Evolutionary conservation across 2,888 invertebrate species (phyloP).

Genomic region (Synergus itoensis): DNA sequence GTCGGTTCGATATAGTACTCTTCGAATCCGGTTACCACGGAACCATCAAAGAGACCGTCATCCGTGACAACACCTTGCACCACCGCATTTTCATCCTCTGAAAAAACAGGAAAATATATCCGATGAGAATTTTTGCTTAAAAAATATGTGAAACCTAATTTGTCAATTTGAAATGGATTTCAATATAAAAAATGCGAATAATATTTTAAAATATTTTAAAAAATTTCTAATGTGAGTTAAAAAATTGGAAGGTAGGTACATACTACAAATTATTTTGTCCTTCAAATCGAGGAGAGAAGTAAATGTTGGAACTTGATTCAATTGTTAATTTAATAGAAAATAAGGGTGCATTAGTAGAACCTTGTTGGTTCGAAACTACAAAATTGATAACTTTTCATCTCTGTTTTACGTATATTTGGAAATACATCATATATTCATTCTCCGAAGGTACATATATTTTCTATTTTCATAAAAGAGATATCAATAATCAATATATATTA

Average conservation of each 20-base stretch:
- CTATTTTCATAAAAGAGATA: neutral
- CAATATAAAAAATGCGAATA: neutral
- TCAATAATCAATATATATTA: neutral
- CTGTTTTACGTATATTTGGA: no score
- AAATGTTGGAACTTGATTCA: no score
- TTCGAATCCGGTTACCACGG: conserved; percentile 87
- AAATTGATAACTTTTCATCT: no score
- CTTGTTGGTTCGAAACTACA: no score
- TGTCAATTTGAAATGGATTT: neutral
- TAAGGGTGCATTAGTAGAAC: no score
- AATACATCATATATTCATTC: neutral
- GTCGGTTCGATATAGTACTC: conserved; percentile 93
- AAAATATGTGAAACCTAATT: neutral
- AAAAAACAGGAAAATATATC: conserved; percentile 67
- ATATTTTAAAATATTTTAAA: no score
- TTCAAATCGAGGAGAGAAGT: no score
- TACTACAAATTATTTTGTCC: no score
- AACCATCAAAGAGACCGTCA: conserved; percentile 94
- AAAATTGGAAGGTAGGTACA: no score
- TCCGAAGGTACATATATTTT: neutral
- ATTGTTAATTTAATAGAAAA: no score
- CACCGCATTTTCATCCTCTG: conserved; percentile 90
- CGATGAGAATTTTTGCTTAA: neutral
- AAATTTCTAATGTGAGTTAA: no score
- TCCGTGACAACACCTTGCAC: conserved; percentile 92